Base-by-base conservation (phyloP, 2,888 invertebrate species). In the Pecten maximus region DNA sequence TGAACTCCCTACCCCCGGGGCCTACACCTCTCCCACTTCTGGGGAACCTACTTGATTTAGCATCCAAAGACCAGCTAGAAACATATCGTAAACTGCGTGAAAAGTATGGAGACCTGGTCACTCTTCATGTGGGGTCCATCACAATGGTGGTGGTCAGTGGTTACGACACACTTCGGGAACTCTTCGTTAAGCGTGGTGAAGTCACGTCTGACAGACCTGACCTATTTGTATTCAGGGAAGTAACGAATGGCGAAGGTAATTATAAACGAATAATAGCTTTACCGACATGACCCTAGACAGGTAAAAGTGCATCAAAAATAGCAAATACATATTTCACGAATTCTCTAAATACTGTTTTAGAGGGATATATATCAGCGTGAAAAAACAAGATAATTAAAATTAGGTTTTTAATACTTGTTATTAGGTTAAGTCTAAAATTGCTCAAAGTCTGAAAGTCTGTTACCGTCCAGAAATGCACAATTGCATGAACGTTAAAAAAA, bases 91-190 rank as follows among this genome's bases (percentile, higher is more conserved):
- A 74, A 10, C 74, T 74, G 35, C 6, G 35, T 0, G 74, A 74
- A 10, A 35, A 74, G 74, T 74, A 74, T 74, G 74, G 74, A 28
- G 74, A 74, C 28, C 74, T 74, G 74, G 74, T 74, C 74, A 74
- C 74, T 74, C 35, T 74, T 1, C 74, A 74, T 35, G 74, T 74
- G 74, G 74, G 74, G 35, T 74, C 74, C 74, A 35, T 35, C 28
- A 74, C 74, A 0, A 74, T 74, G 10, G 74, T 74, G 28, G 35
- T 74, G 74, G 74, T 74, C 74, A 74, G 74, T 74, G 74, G 74
- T 28, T 74, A 74, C 35, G 74, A 74, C 74, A 74, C 74, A 35
- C 74, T 74, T 0, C 74, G 74, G 28, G 74, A 74, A 35, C 74
- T 74, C 23, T 74, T 74, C 74, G 74, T 74, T 35, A 74, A 74